Evolutionary conservation across 2,113 vertebrate species (phyloP), one percentile per base, ranked within the genome.

Genomic region (Plecotus auritus): DNA sequence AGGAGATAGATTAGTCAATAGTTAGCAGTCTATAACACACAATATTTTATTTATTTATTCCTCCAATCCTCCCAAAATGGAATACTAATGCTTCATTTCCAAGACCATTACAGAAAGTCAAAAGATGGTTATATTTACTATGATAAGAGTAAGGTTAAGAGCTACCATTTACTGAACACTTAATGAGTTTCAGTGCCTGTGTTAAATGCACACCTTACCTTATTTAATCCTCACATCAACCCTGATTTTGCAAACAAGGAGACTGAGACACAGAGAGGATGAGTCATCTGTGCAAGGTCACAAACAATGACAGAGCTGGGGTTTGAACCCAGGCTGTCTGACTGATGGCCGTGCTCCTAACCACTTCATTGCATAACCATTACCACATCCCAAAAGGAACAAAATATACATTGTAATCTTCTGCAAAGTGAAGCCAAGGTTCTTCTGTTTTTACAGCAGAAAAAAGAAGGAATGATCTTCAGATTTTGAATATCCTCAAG

Each of bases 401-500:
- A 76, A 81, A 89, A 64, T 56, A 14, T 20, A 80, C 82, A 85
- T 40, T 11, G 0, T 72, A 82, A 17, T 78, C 42, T 85, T 77
- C 67, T 90, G 22, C 66, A 83, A 40, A 90, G 76, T 73, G 61
- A 92, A 84, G 54, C 64, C 85, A 66, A 47, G 2, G 17, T 78
- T 84, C 88, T 93, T 54, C 64, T 90, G 76, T 72, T 87, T 93
- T 95, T 73, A 91, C 51, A 83, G 30, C 45, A 87, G 86, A 61
- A 88, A 96, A 94, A 92, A 87, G 85, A 96, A 96, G 47, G 47
- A 69, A 94, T 42, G 51, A 85, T 93, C 67, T 90, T 92, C 66
- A 90, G 90, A 90, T 93, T 93, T 93, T 91, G 73, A 96, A 96
- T 94, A 86, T 85, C 70, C 47, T 90, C 89, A 85, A 91, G 84